A percentile compares a stretch with the other conserved stretches of the same genome.
phyloP scores from a whole-genome alignment of 1,140 invertebrate species.

The Glossosoma conforme region DNA sequence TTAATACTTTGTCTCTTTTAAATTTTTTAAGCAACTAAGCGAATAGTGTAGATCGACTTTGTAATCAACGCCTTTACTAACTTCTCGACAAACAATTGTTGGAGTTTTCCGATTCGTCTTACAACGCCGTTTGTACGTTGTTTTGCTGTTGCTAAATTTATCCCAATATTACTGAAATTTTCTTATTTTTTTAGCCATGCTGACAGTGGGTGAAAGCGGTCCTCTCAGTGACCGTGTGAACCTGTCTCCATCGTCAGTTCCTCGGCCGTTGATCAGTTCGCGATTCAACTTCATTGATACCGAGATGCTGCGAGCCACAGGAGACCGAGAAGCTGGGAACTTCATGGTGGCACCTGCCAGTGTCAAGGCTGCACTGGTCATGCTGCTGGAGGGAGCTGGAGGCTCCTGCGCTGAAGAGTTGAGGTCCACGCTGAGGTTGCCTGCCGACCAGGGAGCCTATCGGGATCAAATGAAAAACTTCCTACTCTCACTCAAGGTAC shows the following conservation, averaged over 20 bases:
- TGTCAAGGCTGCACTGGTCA: conserved; percentile 58
- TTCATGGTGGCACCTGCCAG: conserved; percentile 64
- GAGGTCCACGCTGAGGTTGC: conserved; percentile 52
- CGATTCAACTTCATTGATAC: conserved; percentile 55
- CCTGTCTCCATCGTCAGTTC: background rate
- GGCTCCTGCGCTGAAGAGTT: conserved; percentile 57
- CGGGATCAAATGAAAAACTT: conserved; percentile 42
- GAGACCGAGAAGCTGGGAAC: conserved; percentile 49
- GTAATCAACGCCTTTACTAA: no score
- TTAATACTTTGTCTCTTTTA: no score
- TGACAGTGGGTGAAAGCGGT: no score
- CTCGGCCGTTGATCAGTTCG: conserved; percentile 19
- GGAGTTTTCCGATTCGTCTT: no score
- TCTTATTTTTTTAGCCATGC: no score
- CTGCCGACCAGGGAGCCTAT: conserved; percentile 43
- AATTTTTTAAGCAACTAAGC: no score
- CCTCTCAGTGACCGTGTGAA: no score
- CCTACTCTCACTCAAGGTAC: conserved; percentile 48
- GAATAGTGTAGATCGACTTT: no score
- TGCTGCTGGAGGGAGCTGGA: conserved; percentile 58
- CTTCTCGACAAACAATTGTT: no score
- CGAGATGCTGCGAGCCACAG: conserved; percentile 43
- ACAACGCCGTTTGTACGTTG: no score
- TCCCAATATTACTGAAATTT: no score
- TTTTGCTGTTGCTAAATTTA: no score